These are phyloP conservation scores for Callopanchax toddi DNA, from an alignment of 2,113 vertebrate species.

Conservation along the genomic window DNA sequence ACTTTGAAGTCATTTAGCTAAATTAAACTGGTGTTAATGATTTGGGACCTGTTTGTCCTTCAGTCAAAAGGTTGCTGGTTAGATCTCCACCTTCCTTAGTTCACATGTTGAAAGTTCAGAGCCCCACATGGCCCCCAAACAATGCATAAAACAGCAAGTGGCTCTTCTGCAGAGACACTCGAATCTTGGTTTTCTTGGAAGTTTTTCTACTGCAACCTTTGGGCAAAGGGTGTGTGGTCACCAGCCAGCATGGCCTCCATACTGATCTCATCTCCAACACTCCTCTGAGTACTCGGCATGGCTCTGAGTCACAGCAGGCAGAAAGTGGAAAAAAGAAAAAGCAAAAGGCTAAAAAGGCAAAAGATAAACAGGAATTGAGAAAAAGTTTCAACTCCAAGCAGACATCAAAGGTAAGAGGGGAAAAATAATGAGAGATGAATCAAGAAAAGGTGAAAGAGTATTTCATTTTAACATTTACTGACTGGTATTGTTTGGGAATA, in stretches of 20 bases:
- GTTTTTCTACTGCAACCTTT: neutral
- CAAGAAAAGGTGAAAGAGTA: conserved; percentile 12
- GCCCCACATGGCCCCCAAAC: neutral
- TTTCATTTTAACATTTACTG: conserved; percentile 36
- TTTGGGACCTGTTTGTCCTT: neutral
- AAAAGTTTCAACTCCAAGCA: conserved; percentile 34
- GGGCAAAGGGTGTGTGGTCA: neutral
- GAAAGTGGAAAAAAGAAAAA: neutral
- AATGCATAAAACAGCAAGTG: neutral
- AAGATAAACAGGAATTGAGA: conserved; percentile 17
- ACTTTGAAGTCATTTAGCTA: no score
- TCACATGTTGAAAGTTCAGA: neutral
- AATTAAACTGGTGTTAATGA: no score
- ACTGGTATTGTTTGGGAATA: conserved; percentile 65
- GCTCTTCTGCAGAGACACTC: neutral
- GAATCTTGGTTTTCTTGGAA: neutral
- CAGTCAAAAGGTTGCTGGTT: neutral
- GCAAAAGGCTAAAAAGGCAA: accelerated
- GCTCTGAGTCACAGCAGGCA: conserved; percentile 26
- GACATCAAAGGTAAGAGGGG: conserved; percentile 31
- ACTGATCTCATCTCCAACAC: conserved; percentile 7
- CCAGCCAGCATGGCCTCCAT: neutral
- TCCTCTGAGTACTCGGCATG: conserved; percentile 25
- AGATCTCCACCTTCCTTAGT: neutral
- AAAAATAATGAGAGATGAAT: conserved; percentile 25